Percentiles rank a stretch among this genome's conserved stretches.
phyloP scores from a whole-genome alignment of 1,140 invertebrate species.

The Anadara kagoshimensis region DNA sequence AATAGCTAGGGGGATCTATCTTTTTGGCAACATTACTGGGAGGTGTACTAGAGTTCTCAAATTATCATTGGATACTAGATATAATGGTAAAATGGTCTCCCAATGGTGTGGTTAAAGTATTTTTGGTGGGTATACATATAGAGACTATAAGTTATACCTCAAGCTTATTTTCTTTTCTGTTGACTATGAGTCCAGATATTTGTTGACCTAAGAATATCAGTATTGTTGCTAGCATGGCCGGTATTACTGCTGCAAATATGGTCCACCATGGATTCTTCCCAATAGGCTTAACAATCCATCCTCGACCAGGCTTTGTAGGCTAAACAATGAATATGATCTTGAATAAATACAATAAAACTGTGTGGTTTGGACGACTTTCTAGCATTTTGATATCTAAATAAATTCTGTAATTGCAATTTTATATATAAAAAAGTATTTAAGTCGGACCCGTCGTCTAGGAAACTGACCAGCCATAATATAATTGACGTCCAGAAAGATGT shows the following conservation, averaged over 20 bases:
- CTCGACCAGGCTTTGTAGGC: slow-evolving; percentile 86
- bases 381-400: too few relatives aligned
- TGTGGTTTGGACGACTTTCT: too few relatives aligned
- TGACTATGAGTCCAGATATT: slow-evolving; percentile 98
- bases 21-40: too few relatives aligned
- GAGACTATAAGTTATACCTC: slow-evolving; percentile 78
- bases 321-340: slow-evolving; percentile 44
- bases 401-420: background rate
- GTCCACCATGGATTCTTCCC: slow-evolving; percentile 90
- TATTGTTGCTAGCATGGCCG: slow-evolving; percentile 95
- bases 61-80: too few relatives aligned
- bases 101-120: too few relatives aligned
- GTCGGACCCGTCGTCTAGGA: too few relatives aligned
- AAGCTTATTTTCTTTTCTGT: slow-evolving; percentile 98
- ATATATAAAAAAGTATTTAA: background rate
- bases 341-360: slow-evolving; percentile 2
- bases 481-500: too few relatives aligned
- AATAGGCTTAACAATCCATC: slow-evolving; percentile 94
- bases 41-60: too few relatives aligned
- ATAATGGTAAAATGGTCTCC: too few relatives aligned
- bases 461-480: too few relatives aligned
- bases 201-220: slow-evolving; percentile 99
- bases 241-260: slow-evolving; percentile 85
- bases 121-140: background rate
- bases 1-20: too few relatives aligned